phyloP scores from a whole-genome alignment of 2,113 vertebrate species.

The Gallinago paraguaiae region DNA sequence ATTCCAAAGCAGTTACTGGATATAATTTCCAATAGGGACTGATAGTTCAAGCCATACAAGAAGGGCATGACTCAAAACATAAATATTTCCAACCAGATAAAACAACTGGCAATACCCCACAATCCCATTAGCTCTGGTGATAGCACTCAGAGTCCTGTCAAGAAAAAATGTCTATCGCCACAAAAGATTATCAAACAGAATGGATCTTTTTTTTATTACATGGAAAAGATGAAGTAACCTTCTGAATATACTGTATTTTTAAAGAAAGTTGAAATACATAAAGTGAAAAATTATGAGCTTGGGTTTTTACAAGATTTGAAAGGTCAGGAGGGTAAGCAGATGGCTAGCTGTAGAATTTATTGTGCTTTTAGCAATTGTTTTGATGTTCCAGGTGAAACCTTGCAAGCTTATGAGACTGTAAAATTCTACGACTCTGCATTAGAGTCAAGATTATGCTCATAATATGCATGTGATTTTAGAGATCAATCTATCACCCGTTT shows the following conservation, averaged over 20 bases:
- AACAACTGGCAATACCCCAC: background rate
- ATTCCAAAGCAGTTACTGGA: background rate
- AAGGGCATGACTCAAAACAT: conserved; percentile 11
- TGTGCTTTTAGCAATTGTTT: conserved; percentile 72
- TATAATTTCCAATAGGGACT: background rate
- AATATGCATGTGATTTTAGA: conserved; percentile 55
- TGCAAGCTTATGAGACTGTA: conserved; percentile 71
- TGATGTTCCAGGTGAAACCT: conserved; percentile 69
- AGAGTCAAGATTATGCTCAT: conserved; percentile 44
- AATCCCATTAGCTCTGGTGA: conserved; percentile 44
- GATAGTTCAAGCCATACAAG: background rate
- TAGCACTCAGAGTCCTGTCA: conserved; percentile 23
- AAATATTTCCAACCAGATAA: background rate
- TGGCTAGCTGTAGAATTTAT: conserved; percentile 74
- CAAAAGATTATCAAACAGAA: conserved; percentile 47
- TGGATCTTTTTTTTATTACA: conserved; percentile 19
- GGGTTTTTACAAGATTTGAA: conserved; percentile 72
- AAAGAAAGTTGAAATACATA: conserved; percentile 45
- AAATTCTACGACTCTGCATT: conserved; percentile 69
- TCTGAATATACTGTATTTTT: conserved; percentile 32
- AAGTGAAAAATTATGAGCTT: conserved; percentile 65
- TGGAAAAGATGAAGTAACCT: conserved; percentile 51
- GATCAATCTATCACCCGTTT: conserved; percentile 65
- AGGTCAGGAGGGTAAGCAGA: conserved; percentile 78
- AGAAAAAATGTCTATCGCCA: background rate